Evolutionary conservation across 2,888 invertebrate genomes (phyloP).

Genomic region (Plemyria rubiginata): DNA sequence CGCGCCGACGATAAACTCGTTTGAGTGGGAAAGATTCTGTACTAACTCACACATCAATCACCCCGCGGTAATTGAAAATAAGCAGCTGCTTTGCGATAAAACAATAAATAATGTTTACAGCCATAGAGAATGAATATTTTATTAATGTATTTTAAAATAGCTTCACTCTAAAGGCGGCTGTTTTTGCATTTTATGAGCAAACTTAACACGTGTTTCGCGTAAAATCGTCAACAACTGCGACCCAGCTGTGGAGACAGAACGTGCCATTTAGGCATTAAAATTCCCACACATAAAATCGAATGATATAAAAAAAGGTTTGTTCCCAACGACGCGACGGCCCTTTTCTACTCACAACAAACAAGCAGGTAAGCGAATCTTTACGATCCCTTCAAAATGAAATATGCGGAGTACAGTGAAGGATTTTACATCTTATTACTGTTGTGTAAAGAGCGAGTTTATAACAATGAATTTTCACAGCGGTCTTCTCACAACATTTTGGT

Average conservation of each 20-base stretch:
- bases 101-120: conserved; percentile 58
- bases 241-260: conserved; percentile 80
- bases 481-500: conserved; percentile 60
- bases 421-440: conserved; percentile 73
- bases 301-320: conserved; percentile 74
- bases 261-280: conserved; percentile 82
- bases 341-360: conserved; percentile 80
- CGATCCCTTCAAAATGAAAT: conserved; percentile 75
- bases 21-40: conserved; percentile 66
- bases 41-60: conserved; percentile 71
- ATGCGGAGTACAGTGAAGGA: conserved; percentile 66
- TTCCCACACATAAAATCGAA: conserved; percentile 83
- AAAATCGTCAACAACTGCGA: conserved; percentile 70
- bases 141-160: conserved; percentile 48
- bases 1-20: conserved; percentile 68
- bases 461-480: conserved; percentile 56
- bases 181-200: conserved; percentile 59
- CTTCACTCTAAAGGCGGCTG: conserved; percentile 41
- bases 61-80: conserved; percentile 72
- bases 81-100: conserved; percentile 65
- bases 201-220: conserved; percentile 74
- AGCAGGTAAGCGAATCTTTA: conserved; percentile 84
- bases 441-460: conserved; percentile 63
- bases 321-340: conserved; percentile 66
- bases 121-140: conserved; percentile 49